These are phyloP conservation scores for Bergia puertoricense DNA, from an alignment of 92 coral and sea anemone genomes.

Conservation along the genomic window DNA sequence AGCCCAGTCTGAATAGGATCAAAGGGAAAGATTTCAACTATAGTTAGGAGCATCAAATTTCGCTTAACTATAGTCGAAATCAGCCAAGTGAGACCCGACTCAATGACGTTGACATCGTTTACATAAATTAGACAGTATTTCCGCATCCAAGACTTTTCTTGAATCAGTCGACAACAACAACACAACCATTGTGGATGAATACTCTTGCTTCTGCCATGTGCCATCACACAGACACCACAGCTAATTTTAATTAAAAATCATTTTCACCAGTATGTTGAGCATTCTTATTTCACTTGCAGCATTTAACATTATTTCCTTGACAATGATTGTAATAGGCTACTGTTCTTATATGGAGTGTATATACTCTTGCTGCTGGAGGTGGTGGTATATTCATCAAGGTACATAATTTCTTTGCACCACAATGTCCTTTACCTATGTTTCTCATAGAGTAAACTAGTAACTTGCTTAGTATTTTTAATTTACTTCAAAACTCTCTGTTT, in stretches of 20 bases:
- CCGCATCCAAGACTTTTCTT: slow-evolving; percentile 43
- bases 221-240: slow-evolving; percentile 59
- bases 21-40: no score
- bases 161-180: slow-evolving; percentile 44
- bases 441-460: slow-evolving; percentile 58
- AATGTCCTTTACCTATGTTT: slow-evolving; percentile 58
- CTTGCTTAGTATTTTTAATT: slow-evolving; percentile 9
- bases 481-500: slow-evolving; percentile 35
- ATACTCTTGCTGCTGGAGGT: slow-evolving; percentile 60
- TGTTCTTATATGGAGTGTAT: slow-evolving; percentile 37
- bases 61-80: no score
- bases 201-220: slow-evolving; percentile 67
- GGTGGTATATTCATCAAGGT: slow-evolving; percentile 65
- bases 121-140: slow-evolving; percentile 36
- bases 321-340: slow-evolving; percentile 43
- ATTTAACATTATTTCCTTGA: slow-evolving; percentile 48
- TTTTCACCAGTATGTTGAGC: slow-evolving; percentile 18
- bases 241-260: slow-evolving; percentile 11
- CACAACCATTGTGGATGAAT: slow-evolving; percentile 63
- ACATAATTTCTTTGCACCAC: slow-evolving; percentile 66
- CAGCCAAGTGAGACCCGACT: no score
- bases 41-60: no score
- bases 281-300: slow-evolving; percentile 52
- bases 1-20: no score
- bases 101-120: slow-evolving; percentile 38